These are phyloP conservation scores for Gallinago paraguaiae DNA, from an alignment of 2,113 vertebrate genomes.

Conservation along the genomic window DNA sequence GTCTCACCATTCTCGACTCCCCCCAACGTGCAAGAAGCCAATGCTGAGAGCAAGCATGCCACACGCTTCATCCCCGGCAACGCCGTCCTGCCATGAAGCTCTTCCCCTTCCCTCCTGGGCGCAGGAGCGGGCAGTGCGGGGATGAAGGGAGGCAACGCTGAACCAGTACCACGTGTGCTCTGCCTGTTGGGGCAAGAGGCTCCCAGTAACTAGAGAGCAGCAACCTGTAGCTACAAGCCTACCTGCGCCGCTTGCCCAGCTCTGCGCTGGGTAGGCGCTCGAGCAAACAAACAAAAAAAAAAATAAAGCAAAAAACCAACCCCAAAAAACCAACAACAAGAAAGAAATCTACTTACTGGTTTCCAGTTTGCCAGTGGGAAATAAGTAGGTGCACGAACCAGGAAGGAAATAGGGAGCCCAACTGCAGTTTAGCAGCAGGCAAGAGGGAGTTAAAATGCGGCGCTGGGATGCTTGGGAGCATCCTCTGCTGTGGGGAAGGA, in stretches of 20 bases:
- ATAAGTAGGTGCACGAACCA: not conserved
- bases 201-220: not conserved
- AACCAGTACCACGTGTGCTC: not conserved
- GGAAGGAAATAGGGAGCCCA: not conserved
- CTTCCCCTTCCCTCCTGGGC: not conserved
- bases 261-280: not conserved
- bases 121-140: not conserved
- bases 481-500: not conserved
- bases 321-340: not conserved
- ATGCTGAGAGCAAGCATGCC: not conserved
- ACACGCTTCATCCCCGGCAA: not conserved
- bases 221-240: constrained; percentile 62
- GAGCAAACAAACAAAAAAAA: not conserved
- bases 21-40: not conserved
- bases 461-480: not conserved
- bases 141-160: not conserved
- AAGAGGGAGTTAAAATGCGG: not conserved
- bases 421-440: not conserved
- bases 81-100: not conserved
- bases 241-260: not conserved
- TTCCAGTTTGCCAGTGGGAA: not conserved
- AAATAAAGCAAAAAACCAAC: no score
- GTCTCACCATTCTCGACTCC: not conserved
- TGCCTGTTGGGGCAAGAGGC: constrained; percentile 53
- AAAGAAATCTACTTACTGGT: not conserved